Base-by-base conservation (phyloP, 2,797 vertebrate species). In the Aplochiton taeniatus region DNA sequence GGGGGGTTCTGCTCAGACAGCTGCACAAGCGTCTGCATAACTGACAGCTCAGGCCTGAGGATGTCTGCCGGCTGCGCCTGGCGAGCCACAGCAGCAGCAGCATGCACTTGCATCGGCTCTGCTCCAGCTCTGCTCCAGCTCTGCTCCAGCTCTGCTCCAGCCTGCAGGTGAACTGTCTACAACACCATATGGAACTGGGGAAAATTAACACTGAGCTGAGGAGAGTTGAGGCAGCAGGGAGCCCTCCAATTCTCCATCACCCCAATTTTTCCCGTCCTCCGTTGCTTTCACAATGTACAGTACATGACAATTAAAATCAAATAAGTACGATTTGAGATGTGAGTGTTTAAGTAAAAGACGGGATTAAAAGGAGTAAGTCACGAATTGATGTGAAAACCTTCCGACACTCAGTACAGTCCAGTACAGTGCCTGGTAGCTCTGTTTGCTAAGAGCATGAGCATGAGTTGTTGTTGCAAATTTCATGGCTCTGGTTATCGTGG, bases 111-210 rank as follows among this genome's bases (percentile, higher is more conserved):
- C 31, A n/a, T 8, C 9, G n/a, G 13, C 13, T 47, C 60, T 50
- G 41, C 53, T 54, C 52, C 16, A 55, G n/a, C n/a, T n/a, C n/a
- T n/a, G n/a, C n/a, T n/a, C 53, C 53, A 17, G 53, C 48, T 46
- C 57, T 58, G n/a, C 11, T 11, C 17, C 19, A 16, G 89, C 94
- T 94, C 93, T 91, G 93, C 92, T 93, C 93, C 93, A 95, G 95
- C 96, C 97, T 94, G 93, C 96, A 98, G 97, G 96, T 98, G 95
- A 97, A 97, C 94, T 96, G 95, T 96, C 96, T 97, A 94, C 92
- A 93, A 90, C 90, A 91, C 96, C 97, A 99, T 98, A 99, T 98
- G 97, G 96, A 97, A 95, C 90, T 90, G 91, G 61, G 94, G 94
- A 94, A 95, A 98, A 98, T 96, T 96, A 98, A 98, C 95, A 95